Evolutionary conservation across 2,113 vertebrate species (phyloP).

Genomic region (Pteruthius melanotis): DNA sequence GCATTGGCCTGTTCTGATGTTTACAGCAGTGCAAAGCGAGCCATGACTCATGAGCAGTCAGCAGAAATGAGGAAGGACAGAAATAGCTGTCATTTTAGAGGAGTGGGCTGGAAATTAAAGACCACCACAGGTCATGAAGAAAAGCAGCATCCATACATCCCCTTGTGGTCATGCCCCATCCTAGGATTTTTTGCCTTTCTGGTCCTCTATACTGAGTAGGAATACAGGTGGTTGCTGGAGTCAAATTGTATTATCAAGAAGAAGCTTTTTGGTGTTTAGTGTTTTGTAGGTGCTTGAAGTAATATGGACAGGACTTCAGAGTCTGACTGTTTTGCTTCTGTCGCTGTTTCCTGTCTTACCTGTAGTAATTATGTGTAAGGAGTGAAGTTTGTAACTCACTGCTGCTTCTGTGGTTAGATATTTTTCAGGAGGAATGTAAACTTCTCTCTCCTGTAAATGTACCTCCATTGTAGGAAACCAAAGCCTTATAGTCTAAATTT

Average conservation of each 20-base stretch:
- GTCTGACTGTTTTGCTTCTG: neutral
- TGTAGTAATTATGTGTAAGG: neutral
- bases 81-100: neutral
- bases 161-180: neutral
- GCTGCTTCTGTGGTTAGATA: neutral
- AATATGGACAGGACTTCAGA: neutral
- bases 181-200: neutral
- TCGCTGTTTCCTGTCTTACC: neutral
- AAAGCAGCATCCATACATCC: neutral
- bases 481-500: neutral
- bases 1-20: neutral
- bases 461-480: neutral
- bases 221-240: neutral
- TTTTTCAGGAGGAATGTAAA: neutral
- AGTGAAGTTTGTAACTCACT: neutral
- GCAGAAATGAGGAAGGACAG: neutral
- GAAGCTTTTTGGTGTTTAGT: neutral
- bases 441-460: neutral
- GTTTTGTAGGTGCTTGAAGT: neutral
- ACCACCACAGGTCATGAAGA: neutral
- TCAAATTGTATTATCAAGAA: neutral
- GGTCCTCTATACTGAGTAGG: fast-evolving
- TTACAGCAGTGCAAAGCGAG: fast-evolving
- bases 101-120: neutral
- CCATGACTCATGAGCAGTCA: fast-evolving